Percentiles rank a stretch among this genome's conserved stretches.
phyloP scores from a whole-genome alignment of 2,113 vertebrate genomes.

The Tychaedon coryphoeus region DNA sequence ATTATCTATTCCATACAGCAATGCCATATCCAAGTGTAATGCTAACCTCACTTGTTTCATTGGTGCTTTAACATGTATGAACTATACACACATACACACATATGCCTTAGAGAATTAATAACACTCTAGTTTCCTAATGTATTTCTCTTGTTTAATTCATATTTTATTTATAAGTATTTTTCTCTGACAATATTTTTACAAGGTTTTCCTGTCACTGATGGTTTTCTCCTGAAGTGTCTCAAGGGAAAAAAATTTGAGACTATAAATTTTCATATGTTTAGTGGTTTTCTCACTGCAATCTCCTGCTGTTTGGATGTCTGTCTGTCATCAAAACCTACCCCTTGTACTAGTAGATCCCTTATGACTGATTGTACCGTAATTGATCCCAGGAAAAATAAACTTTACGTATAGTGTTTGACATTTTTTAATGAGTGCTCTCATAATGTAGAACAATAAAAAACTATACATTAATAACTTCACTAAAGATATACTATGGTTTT shows the following conservation, averaged over 20 bases:
- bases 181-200: not conserved
- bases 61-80: not conserved
- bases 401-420: not conserved
- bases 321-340: not conserved
- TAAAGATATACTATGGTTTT: not conserved
- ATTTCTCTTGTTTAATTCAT: not conserved
- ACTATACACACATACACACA: not conserved
- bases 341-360: not conserved
- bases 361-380: not conserved
- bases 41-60: accelerated
- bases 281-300: not conserved
- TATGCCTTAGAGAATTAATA: not conserved
- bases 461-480: not conserved
- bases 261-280: not conserved
- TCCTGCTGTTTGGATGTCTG: not conserved
- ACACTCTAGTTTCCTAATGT: not conserved
- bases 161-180: not conserved
- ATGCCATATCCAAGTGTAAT: not conserved
- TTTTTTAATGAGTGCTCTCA: not conserved
- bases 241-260: not conserved
- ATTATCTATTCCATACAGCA: not conserved
- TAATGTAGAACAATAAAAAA: not conserved
- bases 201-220: not conserved
- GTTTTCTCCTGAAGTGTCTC: not conserved
- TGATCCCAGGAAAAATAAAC: not conserved